Conservation (phyloP, 2,888 invertebrate species). For the Polyommatus icarus region DNA sequence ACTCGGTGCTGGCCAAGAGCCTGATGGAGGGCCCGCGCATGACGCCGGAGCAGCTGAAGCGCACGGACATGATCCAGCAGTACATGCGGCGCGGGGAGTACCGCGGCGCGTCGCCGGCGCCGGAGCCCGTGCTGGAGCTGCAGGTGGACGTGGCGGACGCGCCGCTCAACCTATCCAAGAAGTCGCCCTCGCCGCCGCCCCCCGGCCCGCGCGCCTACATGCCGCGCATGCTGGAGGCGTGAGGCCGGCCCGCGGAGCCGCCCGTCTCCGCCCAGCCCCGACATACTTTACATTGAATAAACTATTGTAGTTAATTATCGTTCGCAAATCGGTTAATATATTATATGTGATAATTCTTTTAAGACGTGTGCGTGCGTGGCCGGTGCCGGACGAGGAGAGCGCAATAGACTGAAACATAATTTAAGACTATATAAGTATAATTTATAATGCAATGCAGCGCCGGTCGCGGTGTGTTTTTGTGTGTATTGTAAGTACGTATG, state of each 20-base stretch:
- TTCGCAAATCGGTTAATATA: conserved; percentile 83
- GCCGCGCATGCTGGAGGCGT: conserved; percentile 84
- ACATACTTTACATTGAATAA: conserved; percentile 78
- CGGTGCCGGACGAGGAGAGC: conserved; percentile 80
- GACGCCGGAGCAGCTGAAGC: conserved; percentile 95
- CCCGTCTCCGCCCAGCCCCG: conserved; percentile 77
- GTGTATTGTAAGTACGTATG: conserved; percentile 82
- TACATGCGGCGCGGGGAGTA: conserved; percentile 91
- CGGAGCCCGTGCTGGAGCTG: conserved; percentile 70
- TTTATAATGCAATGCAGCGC: conserved; percentile 83
- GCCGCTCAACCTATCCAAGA: conserved; percentile 95
- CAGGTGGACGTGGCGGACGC: conserved; percentile 92
- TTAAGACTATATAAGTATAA: conserved; percentile 83
- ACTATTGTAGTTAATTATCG: conserved; percentile 72
- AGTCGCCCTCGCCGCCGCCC: conserved; percentile 81
- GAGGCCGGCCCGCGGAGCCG: conserved; percentile 78
- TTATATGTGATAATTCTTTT: conserved; percentile 84
- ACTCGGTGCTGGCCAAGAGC: conserved; percentile 93
- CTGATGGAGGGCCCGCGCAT: conserved; percentile 96
- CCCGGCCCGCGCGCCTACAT: conserved; percentile 81
- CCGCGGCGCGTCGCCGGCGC: conserved; percentile 71
- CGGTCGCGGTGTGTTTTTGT: conserved; percentile 83
- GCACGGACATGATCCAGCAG: conserved; percentile 95
- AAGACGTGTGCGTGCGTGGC: conserved; percentile 79
- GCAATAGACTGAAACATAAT: conserved; percentile 82